These are phyloP conservation scores for Gryllus longicercus DNA, from an alignment of 2,888 invertebrate genomes.

Conservation along the genomic window DNA sequence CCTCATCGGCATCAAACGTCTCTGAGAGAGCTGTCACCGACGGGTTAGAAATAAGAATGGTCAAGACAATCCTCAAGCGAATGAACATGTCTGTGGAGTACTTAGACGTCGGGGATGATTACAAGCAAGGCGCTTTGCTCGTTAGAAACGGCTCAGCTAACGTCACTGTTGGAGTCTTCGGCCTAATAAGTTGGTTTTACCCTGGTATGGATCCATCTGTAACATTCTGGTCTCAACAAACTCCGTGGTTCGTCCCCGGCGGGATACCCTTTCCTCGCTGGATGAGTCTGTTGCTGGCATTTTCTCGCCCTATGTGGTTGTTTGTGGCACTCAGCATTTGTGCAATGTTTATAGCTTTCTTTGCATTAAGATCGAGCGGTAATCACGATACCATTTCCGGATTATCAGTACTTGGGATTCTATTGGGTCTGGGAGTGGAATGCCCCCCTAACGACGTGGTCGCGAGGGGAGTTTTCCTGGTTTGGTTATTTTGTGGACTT, in stretches of 20 bases:
- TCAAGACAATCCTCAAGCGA: not conserved
- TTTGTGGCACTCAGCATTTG: not conserved
- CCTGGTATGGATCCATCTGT: not conserved
- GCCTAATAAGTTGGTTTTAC: not conserved
- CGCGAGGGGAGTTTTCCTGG: not conserved
- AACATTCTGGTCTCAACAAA: not conserved
- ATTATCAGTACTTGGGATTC: not conserved
- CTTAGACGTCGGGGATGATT: not conserved
- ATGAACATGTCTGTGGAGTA: not conserved
- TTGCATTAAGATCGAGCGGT: not conserved
- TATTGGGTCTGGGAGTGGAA: not conserved
- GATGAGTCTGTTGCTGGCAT: not conserved
- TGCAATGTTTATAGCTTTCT: not conserved
- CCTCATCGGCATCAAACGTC: not conserved
- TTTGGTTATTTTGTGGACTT: not conserved
- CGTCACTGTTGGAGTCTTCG: not conserved
- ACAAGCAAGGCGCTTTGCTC: not conserved
- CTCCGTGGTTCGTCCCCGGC: not conserved
- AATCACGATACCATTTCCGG: not conserved
- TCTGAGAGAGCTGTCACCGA: not conserved
- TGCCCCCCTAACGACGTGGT: not conserved
- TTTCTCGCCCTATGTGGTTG: not conserved
- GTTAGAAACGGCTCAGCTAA: not conserved
- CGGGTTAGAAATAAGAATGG: not conserved
- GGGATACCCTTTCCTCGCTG: not conserved